Evolutionary conservation across 1,140 invertebrate species (phyloP), one percentile per base, ranked within the genome.

Genomic region (Muscidifurax raptorellus): DNA sequence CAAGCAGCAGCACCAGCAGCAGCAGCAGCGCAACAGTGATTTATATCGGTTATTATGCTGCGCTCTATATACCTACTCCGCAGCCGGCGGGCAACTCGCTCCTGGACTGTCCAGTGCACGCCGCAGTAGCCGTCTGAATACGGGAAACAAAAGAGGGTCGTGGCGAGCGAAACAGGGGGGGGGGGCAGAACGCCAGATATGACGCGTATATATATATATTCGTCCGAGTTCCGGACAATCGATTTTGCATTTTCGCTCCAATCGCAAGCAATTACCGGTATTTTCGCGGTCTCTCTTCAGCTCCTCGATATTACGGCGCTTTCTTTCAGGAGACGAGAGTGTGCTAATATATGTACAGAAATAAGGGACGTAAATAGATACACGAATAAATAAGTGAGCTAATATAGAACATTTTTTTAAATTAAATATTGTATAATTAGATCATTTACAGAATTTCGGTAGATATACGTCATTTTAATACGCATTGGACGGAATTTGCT

Each of bases 11-110:
- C n/a, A 47, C 47, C n/a, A n/a, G n/a, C n/a, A n/a, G n/a, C n/a
- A n/a, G n/a, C n/a, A n/a, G 71, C 32, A 74, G 71, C 25, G 71
- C 52, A 74, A 80, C 69, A 80, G 67, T 84, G 77, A 84, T 84
- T 84, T 84, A 80, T 84, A 84, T 80, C 40, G 69, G 83, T 80
- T 84, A 84, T 84, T 75, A 80, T 84, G n/a, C 32, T 64, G 9
- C n/a, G 27, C 74, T 12, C 52, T 18, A 59, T 18, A 59, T 15
- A 22, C 15, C 52, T 59, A 18, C 52, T 59, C 44, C 7, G 30
- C 59, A 15, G 67, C 15, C 44, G 15, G 27, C 79, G 52, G n/a
- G 47, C 36, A 52, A 25, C 52, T 82, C 32, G 75, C 59, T 76
- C 28, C 18, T 76, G 22, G 2, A 36, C 79, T 75, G 75, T 77